Percentiles rank a stretch among this genome's conserved stretches.
These are phyloP conservation scores for Pterocles orientalis DNA, from an alignment of 2,113 vertebrate species.

Conservation along the genomic window DNA sequence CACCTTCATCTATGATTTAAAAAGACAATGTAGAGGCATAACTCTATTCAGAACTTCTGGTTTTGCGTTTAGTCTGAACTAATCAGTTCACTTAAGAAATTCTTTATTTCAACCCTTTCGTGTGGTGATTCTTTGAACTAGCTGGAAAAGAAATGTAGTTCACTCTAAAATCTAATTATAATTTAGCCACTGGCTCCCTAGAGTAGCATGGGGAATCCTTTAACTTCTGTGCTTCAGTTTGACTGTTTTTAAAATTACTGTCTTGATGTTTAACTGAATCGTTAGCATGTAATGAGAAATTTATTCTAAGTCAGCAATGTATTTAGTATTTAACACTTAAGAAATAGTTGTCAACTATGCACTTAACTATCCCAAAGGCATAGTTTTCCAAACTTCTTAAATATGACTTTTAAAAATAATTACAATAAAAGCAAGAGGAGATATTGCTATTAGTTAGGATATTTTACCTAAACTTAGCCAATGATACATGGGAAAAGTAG, in stretches of 20 bases:
- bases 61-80: neutral
- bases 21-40: neutral
- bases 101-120: neutral
- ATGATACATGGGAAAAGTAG: neutral
- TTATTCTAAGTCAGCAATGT: neutral
- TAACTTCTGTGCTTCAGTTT: neutral
- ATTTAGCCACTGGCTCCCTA: neutral
- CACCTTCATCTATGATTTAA: constrained; percentile 21
- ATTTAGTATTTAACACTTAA: neutral
- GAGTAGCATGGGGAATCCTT: neutral
- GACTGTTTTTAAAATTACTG: neutral
- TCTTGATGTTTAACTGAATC: neutral
- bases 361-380: neutral
- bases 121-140: neutral
- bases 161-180: neutral
- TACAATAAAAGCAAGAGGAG: neutral
- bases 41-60: neutral
- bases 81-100: neutral
- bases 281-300: neutral
- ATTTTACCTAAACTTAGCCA: neutral
- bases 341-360: neutral
- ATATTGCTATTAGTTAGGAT: neutral
- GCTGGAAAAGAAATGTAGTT: neutral
- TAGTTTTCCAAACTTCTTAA: neutral
- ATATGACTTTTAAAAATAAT: neutral